These are phyloP conservation scores for Epicauta chinensis DNA, from an alignment of 1,140 invertebrate species.

Conservation along the genomic window DNA sequence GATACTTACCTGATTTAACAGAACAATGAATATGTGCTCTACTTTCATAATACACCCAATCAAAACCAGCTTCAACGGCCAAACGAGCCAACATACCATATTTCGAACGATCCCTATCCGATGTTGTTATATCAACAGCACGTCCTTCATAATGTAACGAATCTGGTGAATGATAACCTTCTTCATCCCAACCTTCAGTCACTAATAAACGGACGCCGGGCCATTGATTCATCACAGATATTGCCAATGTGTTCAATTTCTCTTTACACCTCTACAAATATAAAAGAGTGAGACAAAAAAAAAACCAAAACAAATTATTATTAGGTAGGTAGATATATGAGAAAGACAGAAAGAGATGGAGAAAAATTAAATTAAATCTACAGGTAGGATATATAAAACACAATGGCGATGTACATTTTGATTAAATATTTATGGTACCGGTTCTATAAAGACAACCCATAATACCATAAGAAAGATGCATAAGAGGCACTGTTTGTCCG, in stretches of 20 bases:
- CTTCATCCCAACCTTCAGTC: constrained; percentile 92
- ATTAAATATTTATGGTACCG: constrained; percentile 36
- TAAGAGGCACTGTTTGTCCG: no score
- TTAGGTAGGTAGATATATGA: no score
- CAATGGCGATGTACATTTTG: constrained; percentile 20
- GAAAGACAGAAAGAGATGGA: no score
- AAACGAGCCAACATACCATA: constrained; percentile 92
- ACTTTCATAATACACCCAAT: constrained; percentile 97
- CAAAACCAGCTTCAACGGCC: constrained; percentile 95
- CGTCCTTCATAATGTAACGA: constrained; percentile 94
- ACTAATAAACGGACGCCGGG: constrained; percentile 87
- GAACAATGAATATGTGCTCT: constrained; percentile 94
- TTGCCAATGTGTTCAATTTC: constrained; percentile 88
- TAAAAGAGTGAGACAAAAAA: no score
- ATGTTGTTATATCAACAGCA: constrained; percentile 92
- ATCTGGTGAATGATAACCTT: constrained; percentile 67
- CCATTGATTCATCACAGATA: constrained; percentile 98
- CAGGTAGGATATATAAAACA: not conserved
- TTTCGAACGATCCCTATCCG: constrained; percentile 85
- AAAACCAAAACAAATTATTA: no score
- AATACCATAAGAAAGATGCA: no score
- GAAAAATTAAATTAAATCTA: no score
- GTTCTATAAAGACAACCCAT: constrained; percentile 18
- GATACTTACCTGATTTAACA: constrained; percentile 87
- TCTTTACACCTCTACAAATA: constrained; percentile 86